Percentiles rank a stretch among this genome's conserved stretches.
These are phyloP conservation scores for Indri indri DNA, from an alignment of 2,113 vertebrate species.

Conservation along the genomic window DNA sequence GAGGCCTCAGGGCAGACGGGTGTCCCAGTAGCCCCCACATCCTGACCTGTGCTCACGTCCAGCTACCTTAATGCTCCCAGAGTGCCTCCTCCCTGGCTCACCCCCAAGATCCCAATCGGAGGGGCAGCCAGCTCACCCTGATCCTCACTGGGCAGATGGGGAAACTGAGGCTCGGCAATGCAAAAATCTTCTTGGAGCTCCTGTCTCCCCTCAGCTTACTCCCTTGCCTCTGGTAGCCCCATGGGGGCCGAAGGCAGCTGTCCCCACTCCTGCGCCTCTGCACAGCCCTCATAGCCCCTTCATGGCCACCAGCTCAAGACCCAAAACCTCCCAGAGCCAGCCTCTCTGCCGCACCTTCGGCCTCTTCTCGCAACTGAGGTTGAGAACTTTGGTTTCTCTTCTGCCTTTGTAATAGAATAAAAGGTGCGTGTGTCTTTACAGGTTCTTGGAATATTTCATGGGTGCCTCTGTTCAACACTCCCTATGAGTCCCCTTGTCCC, in stretches of 20 bases:
- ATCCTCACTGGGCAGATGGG: not conserved
- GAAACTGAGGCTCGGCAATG: not conserved
- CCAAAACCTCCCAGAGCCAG: not conserved
- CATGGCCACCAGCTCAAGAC: not conserved
- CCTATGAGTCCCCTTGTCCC: not conserved
- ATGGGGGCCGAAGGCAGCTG: not conserved
- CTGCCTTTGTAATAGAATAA: not conserved
- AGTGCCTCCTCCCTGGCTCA: too few relatives aligned
- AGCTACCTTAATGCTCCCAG: not conserved
- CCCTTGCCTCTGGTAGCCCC: not conserved
- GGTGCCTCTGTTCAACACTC: not conserved
- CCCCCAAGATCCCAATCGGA: not conserved
- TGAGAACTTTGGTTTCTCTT: not conserved
- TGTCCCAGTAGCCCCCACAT: not conserved
- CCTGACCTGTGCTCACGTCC: not conserved
- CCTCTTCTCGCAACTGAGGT: not conserved
- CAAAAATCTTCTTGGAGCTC: not conserved
- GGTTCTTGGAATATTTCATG: not conserved
- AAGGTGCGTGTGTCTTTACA: not conserved
- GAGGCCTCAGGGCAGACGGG: not conserved
- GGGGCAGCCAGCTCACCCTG: not conserved
- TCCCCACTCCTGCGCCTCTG: too few relatives aligned
- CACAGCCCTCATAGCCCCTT: not conserved
- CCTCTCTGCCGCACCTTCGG: accelerated
- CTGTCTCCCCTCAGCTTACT: too few relatives aligned